Base-by-base conservation (phyloP, 2,113 vertebrate genomes). In the Callocephalon fimbriatum region DNA sequence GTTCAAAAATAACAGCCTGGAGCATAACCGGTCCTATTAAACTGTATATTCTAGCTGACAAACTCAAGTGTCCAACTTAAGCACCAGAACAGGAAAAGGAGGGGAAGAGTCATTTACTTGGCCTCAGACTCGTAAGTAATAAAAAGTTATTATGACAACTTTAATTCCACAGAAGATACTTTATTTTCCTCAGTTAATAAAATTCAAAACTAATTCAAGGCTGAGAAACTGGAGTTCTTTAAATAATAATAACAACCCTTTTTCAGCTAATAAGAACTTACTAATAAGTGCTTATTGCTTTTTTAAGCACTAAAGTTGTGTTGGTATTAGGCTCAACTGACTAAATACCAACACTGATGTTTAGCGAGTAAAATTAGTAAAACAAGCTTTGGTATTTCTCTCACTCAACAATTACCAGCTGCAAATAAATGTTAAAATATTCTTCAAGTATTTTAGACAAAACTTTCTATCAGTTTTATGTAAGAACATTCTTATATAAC, bases 1-100 rank as follows among this genome's bases (percentile, higher is more conserved):
- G 51, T 68, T 91, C 17, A 79, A 75, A 81, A 68, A 14, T 17
- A 75, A 47, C 3, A 54, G 6, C 38, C 67, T 6, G 17, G n/a
- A 80, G 21, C 21, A 27, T 7, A 90, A 48, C 37, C 1, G 0
- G 21, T 44, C 40, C 32, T 42, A 47, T 10, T 51, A 47, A 66
- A 73, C 2, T 75, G 27, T 0, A 0, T 19, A 29, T 68, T 21
- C 72, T 21, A 81, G 21, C 19, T 75, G 31, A 71, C 25, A 54
- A 70, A 80, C 38, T 0, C 5, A 23, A 48, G 29, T 8, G 11
- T 65, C 38, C 48, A 20, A 18, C 31, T 77, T 71, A 38, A 88
- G 19, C 18, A 54, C 26, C 19, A n/a, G 35, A 94, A 67, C 17
- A 72, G 44, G 15, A 59, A 44, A 75, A 78, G 18, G 23, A 32